A percentile compares a stretch with the other conserved stretches of the same genome.
phyloP scores from a whole-genome alignment of 2,113 vertebrate species.

The Odontesthes bonariensis region DNA sequence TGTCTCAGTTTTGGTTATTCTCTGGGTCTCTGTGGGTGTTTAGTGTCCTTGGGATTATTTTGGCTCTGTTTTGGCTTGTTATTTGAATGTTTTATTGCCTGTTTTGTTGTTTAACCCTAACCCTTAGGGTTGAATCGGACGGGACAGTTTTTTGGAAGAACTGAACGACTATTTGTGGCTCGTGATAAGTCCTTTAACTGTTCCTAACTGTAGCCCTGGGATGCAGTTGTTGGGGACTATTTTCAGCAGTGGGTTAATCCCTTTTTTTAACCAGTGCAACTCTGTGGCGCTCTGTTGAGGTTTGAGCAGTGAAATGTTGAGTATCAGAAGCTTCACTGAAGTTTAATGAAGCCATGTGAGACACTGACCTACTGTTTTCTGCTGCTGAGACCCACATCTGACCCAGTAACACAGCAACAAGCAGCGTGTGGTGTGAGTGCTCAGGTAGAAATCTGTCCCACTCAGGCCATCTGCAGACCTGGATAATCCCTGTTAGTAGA shows the following conservation, averaged over 20 bases:
- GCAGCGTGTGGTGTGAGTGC: conserved; percentile 39
- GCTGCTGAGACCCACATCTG: conserved; percentile 12
- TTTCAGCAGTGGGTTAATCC: conserved; percentile 17
- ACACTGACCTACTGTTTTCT: conserved; percentile 15
- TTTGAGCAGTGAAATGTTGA: not conserved
- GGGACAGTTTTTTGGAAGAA: too few relatives aligned
- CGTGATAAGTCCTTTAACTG: not conserved
- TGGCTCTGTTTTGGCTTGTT: too few relatives aligned
- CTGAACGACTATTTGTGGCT: too few relatives aligned
- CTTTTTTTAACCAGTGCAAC: not conserved
- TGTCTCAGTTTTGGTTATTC: too few relatives aligned
- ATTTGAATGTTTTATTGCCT: too few relatives aligned
- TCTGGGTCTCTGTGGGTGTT: too few relatives aligned
- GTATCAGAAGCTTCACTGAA: not conserved
- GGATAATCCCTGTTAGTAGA: conserved; percentile 77
- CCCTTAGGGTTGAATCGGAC: too few relatives aligned
- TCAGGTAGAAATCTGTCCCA: conserved; percentile 58
- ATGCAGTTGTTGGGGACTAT: not conserved
- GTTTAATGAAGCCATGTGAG: conserved; percentile 5
- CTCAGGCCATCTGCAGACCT: conserved; percentile 75
- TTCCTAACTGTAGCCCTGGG: not conserved
- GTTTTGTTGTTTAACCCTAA: too few relatives aligned
- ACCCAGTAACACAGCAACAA: conserved; percentile 21
- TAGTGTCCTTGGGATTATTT: too few relatives aligned
- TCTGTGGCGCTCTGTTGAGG: not conserved